Evolutionary conservation across 2,797 vertebrate genomes (phyloP), one percentile per base, ranked within the genome.

Genomic region (Acipenser oxyrinchus): DNA sequence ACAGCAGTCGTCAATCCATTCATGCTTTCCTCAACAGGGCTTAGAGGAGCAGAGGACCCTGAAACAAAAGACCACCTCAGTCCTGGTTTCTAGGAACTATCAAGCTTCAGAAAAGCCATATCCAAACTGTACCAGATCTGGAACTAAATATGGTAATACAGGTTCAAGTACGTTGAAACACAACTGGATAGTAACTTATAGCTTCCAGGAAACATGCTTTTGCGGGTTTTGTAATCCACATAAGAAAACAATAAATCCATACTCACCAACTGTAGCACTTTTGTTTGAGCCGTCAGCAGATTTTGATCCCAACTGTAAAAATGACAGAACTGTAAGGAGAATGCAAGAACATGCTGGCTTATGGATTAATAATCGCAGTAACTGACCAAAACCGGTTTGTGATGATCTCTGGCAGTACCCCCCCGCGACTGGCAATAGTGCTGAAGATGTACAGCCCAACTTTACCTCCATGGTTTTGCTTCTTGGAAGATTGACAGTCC

Each of bases 401-500:
- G 23, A 37, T 37, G 23, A 37, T 37, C 23, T 37, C 23, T 37
- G 2, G 23, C 4, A 37, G 23, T 37, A 37, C 23, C 23, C 23
- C 23, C 2, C 23, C 3, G 23, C 23, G 4, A 37, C 23, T 37
- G 23, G 23, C 23, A 37, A 37, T 37, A 37, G 23, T 37, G 23
- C 2, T 37, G 23, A 37, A 37, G 23, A 37, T 37, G 23, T 37
- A 37, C 4, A 37, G 2, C 23, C 10, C 3, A 10, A 60, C 70
- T 78, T 82, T 78, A 99, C 96, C 89, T 94, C 93, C 53, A 88
- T 81, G 48, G 89, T 91, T 76, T 83, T 91, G 48, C 81, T 92
- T 77, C 86, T 86, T 37, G 93, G 90, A 58, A 98, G 86, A 74
- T 95, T 99, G 74, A 91, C 88, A 0, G 88, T 87, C 80, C 93